Evolutionary conservation across 2,113 vertebrate species (phyloP).

Genomic region (Pelvicachromis taeniatus): DNA sequence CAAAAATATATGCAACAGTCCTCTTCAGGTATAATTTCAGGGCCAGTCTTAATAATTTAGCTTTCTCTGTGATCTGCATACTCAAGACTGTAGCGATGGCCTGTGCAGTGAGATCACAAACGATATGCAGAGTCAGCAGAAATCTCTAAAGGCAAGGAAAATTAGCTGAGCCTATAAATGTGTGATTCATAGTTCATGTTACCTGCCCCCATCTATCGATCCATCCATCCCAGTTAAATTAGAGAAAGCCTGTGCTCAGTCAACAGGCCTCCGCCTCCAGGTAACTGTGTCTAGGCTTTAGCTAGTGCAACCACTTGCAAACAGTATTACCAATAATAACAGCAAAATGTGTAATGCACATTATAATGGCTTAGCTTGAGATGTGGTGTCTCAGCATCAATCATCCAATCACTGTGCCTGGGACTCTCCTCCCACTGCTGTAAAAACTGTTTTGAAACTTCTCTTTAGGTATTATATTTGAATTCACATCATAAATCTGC

Average conservation of each 20-base stretch:
- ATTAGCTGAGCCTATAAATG: background rate
- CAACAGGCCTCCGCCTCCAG: background rate
- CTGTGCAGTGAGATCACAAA: background rate
- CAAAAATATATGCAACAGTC: background rate
- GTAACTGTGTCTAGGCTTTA: background rate
- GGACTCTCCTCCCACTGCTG: background rate
- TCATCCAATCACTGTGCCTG: background rate
- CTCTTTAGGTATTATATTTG: background rate
- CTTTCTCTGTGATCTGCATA: background rate
- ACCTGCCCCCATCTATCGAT: background rate
- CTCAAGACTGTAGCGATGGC: background rate
- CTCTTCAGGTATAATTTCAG: background rate
- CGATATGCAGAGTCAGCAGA: background rate
- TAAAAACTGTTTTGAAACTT: background rate
- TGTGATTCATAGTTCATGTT: background rate
- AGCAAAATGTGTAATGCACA: background rate
- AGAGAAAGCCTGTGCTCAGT: background rate
- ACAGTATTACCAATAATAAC: background rate
- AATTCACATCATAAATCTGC: accelerated
- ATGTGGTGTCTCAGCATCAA: background rate
- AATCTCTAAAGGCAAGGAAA: background rate
- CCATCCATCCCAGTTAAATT: background rate
- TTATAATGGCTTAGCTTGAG: background rate
- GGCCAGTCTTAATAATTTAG: background rate
- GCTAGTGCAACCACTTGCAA: background rate